Base-by-base conservation (phyloP, 2,113 vertebrate genomes). In the Delphinapterus leucas region DNA sequence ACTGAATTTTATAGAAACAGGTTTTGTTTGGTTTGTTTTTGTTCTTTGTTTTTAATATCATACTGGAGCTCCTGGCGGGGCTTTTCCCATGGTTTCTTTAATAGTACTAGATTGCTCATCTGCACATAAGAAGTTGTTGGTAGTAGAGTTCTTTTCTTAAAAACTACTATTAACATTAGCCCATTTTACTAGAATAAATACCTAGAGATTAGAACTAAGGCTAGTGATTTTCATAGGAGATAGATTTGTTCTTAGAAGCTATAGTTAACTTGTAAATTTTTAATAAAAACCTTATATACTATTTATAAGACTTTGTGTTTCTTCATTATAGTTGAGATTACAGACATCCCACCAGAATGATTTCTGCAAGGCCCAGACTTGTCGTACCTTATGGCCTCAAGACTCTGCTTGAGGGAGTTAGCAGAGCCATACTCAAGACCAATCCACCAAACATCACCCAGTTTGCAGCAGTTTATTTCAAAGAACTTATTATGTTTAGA, bases 401-500 rank as follows among this genome's bases (percentile, higher is more conserved):
- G 85, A 97, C 93, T 80, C 90, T 99, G 67, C 98, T 99, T 0
- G 98, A 98, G 85, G 98, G 98, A 41, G 96, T 98, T 23, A 98
- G 98, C 98, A 97, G 88, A 84, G 99, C 98, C 20, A 96, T 97
- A 70, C 33, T 99, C 7, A 97, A 95, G 93, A 90, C 83, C 36
- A 97, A 97, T 3, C 99, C 98, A 0, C 26, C 92, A 0, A 98
- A 99, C 88, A 94, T 98, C 77, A 65, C 95, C 1, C 95, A 98
- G 36, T 99, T 98, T 88, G 98, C 98, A 12, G 97, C 97, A 14
- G 17, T 95, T 58, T 99, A 98, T 94, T 99, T 99, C 96, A 96
- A 96, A 74, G 98, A 98, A 53, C 98, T 99, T 3, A 33, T 97
- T n/a, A 0, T 89, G 25, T 99, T 98, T 80, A 97, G 95, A 96